Evolutionary conservation across 2,888 invertebrate species (phyloP), one percentile per base, ranked within the genome.

Genomic region (Polydrusus cervinus): DNA sequence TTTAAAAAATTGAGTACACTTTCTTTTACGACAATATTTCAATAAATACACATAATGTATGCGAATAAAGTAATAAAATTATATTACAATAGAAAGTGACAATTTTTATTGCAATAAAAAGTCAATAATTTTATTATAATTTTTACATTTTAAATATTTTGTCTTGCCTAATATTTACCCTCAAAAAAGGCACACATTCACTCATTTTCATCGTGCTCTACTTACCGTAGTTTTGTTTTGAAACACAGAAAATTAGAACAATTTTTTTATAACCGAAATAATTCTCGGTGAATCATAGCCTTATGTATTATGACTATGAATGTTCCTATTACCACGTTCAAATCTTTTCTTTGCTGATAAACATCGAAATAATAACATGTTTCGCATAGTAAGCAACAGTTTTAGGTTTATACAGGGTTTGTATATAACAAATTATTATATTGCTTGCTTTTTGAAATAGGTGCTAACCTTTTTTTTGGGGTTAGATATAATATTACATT

Each of bases 251-350:
- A n/a, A 45, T 45, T n/a, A 5, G 25, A 3, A 25, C 45, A n/a
- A 11, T 45, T 45, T 11, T 34, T 8, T 34, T 34, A 34, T 34
- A 34, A 8, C 6, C 7, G 34, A 34, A 25, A 34, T 3, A 34
- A 34, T 1, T 1, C 3, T 34, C 3, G 34, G 34, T 45, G 14
- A n/a, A 6, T 45, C 45, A n/a, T 45, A 20, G 11, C 14, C 14
- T 20, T 18, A 10, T 51, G 51, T 18, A 13, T 25, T 25, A 13
- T 53, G 53, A 13, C 9, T 25, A 13, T 53, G 25, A 7, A 13
- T n/a, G 53, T 20, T 53, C 25, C 25, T 53, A 25, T 53, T 53
- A 53, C 25, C n/a, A 7, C 13, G 53, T 30, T 30, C 53, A 25
- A 53, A 13, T 53, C 13, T 9, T 25, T 53, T 51, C n/a, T 30